Evolutionary conservation across 1,140 invertebrate species (phyloP), one percentile per base, ranked within the genome.

Genomic region (Daktulosphaira vitifoliae): DNA sequence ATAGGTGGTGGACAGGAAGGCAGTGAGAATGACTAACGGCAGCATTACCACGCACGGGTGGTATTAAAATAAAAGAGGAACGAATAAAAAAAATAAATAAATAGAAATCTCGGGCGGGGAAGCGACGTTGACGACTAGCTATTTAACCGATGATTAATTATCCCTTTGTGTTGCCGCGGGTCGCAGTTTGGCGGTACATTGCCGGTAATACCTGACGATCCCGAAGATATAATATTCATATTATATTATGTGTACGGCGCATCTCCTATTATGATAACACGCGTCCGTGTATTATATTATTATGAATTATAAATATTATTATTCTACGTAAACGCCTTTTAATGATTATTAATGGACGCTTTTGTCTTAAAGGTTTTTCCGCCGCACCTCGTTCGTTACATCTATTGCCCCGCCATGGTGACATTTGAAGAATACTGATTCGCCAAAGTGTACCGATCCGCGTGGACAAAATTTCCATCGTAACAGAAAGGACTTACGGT

Each of bases 131-230:
- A 59, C 54, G 54, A 48, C 42, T 25, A 26, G 56, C 56, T 44
- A 48, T 62, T 62, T 62, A 62, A 62, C 56, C 56, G 42, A 62
- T 62, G 56, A 62, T 62, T 62, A 62, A 62, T 62, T 48, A 62
- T 46, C 56, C 56, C 26, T 48, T 62, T 62, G 56, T 62, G 42
- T 16, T 11, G 56, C 20, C 39, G 39, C 42, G 56, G 56, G 56
- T 48, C 39, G 54, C 44, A 20, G 44, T 20, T 48, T 48, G 13
- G 7, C 22, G 15, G 15, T 1, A 3, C 54, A 13, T n/a, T 23
- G 42, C 39, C 25, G 16, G 26, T 48, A 62, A 48, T 62, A 62
- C 56, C 56, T 62, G 56, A 46, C 38, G 39, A 59, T 44, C 52
- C 52, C 39, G 23, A 59, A 44, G 54, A 59, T 59, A 26, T 59